Evolutionary conservation across 2,797 vertebrate species (phyloP), one percentile per base, ranked within the genome.

Genomic region (Somateria mollissima): DNA sequence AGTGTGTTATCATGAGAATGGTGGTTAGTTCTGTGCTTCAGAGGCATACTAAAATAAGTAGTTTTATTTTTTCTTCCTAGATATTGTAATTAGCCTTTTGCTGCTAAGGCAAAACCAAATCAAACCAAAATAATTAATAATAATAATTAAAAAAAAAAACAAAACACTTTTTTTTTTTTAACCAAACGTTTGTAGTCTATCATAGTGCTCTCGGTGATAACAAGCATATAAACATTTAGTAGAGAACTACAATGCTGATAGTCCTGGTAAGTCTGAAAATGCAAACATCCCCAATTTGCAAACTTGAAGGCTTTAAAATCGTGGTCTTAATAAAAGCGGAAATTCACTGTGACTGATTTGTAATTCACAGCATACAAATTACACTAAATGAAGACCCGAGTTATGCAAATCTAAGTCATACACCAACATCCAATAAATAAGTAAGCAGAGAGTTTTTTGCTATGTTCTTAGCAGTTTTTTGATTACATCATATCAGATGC

Each of bases 401-500:
- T 65, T 54, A 84, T 27, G 25, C n/a, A 85, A 78, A 75, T 77
- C 62, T 72, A 80, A 79, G 66, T 39, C 37, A 53, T 13, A 53
- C 27, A 7, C 3, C 7, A 74, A 28, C 57, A 47, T 36, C 21
- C 74, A 74, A 51, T 43, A 89, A 90, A 69, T 61, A 90, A 71
- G 17, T 70, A 65, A 87, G 25, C 43, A 84, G 84, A 30, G 21
- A 86, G 6, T 71, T 71, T 20, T 92, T 37, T 71, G 24, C 5
- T 66, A 28, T 56, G 32, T 90, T 93, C 61, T 84, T 88, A 58
- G 27, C 12, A 62, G 15, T 86, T 92, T 96, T 66, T 77, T 95
- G 41, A 34, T 89, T 67, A 79, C 56, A 71, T 89, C 21, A 21
- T 87, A 79, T 70, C 39, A 65, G 69, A 32, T 89, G 80, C 4